phyloP scores from a whole-genome alignment of 2,113 vertebrate genomes.

The Reinhardtius hippoglossoides region DNA sequence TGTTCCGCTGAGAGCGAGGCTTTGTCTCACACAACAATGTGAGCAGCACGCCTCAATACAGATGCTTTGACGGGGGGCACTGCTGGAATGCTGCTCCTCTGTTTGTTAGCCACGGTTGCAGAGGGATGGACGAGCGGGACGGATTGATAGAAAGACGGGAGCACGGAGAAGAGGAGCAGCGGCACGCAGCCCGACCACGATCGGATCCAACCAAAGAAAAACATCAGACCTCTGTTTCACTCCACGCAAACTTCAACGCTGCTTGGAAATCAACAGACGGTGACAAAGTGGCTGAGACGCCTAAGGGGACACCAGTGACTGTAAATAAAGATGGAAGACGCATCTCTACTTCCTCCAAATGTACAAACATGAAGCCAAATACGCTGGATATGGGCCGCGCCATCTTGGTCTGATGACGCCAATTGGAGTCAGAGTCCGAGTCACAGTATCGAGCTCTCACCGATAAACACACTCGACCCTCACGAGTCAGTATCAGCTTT shows the following conservation, averaged over 20 bases:
- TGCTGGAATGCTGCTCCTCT: conserved; percentile 69
- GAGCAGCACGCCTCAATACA: conserved; percentile 63
- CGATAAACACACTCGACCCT: no score
- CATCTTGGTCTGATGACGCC: no score
- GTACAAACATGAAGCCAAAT: no score
- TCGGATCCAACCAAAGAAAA: not conserved
- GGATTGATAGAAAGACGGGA: conserved; percentile 10
- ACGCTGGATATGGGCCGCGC: no score
- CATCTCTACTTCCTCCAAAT: no score
- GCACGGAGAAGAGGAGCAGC: not conserved
- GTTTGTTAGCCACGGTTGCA: conserved; percentile 40
- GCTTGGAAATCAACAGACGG: no score
- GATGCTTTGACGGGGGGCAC: conserved; percentile 62
- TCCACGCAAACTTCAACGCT: not conserved
- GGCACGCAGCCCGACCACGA: not conserved
- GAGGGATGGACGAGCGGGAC: conserved; percentile 16
- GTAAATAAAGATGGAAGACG: not conserved
- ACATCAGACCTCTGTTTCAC: not conserved
- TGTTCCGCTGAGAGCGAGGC: conserved; percentile 63
- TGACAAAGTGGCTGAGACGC: no score
- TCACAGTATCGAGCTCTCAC: no score
- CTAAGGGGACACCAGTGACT: no score
- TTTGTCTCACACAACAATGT: conserved; percentile 71
- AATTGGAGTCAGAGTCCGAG: no score
- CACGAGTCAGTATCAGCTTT: no score